A percentile compares a stretch with the other conserved stretches of the same genome.
phyloP scores from a whole-genome alignment of 2,888 invertebrate species.

The Nomada flava region DNA sequence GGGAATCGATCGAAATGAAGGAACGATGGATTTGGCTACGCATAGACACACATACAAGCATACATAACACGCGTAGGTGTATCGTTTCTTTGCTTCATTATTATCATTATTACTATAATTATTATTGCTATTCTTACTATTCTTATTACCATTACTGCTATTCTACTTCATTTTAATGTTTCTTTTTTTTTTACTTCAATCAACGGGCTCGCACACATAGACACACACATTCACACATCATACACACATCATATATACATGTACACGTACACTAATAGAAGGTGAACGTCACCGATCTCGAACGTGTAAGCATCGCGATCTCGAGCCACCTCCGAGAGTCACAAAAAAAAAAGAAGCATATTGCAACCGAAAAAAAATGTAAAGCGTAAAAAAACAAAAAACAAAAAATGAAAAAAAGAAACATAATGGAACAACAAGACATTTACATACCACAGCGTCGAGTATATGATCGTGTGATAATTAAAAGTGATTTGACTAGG shows the following conservation, averaged over 20 bases:
- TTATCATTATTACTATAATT: not conserved
- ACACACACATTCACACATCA: not conserved
- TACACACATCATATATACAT: not conserved
- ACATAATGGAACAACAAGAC: slow-evolving; percentile 18
- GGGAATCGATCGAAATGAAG: slow-evolving; percentile 4
- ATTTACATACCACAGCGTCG: slow-evolving; percentile 80
- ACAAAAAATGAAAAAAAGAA: not conserved
- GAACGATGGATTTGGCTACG: slow-evolving; percentile 29
- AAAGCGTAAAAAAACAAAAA: slow-evolving; percentile 6
- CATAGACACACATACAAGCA: slow-evolving; percentile 3
- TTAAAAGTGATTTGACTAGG: slow-evolving; percentile 82
- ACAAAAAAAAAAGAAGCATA: slow-evolving; percentile 56
- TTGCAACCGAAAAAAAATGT: not conserved
- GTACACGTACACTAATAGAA: not conserved
- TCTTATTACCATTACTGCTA: not conserved
- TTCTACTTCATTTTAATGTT: not conserved
- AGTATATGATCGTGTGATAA: slow-evolving; percentile 82
- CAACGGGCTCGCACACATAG: slow-evolving; percentile 10
- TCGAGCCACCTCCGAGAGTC: slow-evolving; percentile 71
- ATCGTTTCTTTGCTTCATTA: slow-evolving; percentile 14
- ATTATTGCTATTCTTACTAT: not conserved
- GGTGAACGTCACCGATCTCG: slow-evolving; percentile 2
- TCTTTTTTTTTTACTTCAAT: slow-evolving; percentile 1
- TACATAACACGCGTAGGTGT: slow-evolving; percentile 7
- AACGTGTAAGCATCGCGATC: slow-evolving; percentile 29